Base-by-base conservation (phyloP, 2,888 invertebrate genomes). In the Acanthosepion pharaonis region DNA sequence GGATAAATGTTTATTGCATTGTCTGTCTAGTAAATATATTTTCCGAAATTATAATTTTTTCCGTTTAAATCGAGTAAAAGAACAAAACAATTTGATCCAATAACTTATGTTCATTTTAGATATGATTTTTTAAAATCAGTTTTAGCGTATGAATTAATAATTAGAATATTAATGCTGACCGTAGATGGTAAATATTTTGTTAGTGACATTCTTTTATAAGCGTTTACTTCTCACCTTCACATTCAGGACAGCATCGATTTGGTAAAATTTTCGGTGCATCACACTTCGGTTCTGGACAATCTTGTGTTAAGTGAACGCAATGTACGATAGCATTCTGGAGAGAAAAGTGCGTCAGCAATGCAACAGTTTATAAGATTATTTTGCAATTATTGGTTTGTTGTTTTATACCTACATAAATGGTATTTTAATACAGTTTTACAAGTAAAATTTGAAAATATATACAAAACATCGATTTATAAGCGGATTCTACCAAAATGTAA, bases 191-290 rank as follows among this genome's bases (percentile, higher is more conserved):
- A 55, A 25, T 42, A 94, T 94, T 42, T 42, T 42, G 42, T 42
- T 42, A 78, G 48, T 28, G 53, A 49, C 20, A 51, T 51, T 92
- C 53, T 15, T 28, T 42, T 9, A 18, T 53, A 94, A 91, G 33
- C 11, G 33, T 78, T 51, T 15, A 78, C n/a, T 94, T 28, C 95
- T 64, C 95, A 97, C 96, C 96, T 95, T 96, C 96, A 95, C 97
- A 97, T 28, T 96, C 96, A 15, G 96, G 96, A 94, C 97, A 97
- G 91, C 97, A 97, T 25, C 95, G 95, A 20, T 96, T 96, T 5
- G 96, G 95, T 2, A 95, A 95, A 23, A 95, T 95, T 91, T 95
- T 96, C 0, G 96, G 96, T 25, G 95, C 95, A 23, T 95, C 95
- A 95, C 97, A 97, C 11, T 95, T 95, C 18, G 96, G 96, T 18